phyloP scores from a whole-genome alignment of 2,797 vertebrate species.

The Coregonus sp. region DNA sequence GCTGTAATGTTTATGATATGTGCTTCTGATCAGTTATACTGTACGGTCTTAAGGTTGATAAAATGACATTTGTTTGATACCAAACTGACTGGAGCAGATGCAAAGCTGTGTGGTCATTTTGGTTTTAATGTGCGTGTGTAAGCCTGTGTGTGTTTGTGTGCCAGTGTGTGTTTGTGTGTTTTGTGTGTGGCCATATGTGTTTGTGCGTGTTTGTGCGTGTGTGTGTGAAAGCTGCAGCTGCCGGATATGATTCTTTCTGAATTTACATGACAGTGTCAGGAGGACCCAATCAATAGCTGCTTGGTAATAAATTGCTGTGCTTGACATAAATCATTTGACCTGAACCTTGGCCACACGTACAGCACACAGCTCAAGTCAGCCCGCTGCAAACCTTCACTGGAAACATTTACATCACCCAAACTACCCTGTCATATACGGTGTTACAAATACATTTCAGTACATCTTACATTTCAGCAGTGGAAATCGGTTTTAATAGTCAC shows the following conservation, averaged over 20 bases:
- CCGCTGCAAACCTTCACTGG: constrained; percentile 33
- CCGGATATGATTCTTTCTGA: constrained; percentile 57
- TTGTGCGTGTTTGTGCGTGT: not conserved
- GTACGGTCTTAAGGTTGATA: not conserved
- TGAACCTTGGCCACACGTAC: constrained; percentile 48
- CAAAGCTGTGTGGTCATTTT: not conserved
- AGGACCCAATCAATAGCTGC: constrained; percentile 71
- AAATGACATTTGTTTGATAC: not conserved
- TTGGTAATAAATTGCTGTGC: constrained; percentile 68
- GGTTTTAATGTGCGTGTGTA: not conserved
- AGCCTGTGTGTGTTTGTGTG: constrained; percentile 1
- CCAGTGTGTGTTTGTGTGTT: not conserved
- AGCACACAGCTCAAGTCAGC: constrained; percentile 32
- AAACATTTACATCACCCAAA: constrained; percentile 41
- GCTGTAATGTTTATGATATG: constrained; percentile 5
- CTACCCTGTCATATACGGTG: constrained; percentile 22
- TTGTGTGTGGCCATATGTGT: not conserved
- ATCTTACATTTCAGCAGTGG: not conserved
- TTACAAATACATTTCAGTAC: constrained; percentile 14
- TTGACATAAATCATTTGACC: constrained; percentile 70
- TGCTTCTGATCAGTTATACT: constrained; percentile 40
- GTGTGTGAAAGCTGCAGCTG: constrained; percentile 41
- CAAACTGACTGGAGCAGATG: not conserved
- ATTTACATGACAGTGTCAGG: constrained; percentile 68
- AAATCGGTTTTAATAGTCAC: not conserved